Evolutionary conservation across 1,140 invertebrate genomes (phyloP).

Genomic region (Musca vetustissima): DNA sequence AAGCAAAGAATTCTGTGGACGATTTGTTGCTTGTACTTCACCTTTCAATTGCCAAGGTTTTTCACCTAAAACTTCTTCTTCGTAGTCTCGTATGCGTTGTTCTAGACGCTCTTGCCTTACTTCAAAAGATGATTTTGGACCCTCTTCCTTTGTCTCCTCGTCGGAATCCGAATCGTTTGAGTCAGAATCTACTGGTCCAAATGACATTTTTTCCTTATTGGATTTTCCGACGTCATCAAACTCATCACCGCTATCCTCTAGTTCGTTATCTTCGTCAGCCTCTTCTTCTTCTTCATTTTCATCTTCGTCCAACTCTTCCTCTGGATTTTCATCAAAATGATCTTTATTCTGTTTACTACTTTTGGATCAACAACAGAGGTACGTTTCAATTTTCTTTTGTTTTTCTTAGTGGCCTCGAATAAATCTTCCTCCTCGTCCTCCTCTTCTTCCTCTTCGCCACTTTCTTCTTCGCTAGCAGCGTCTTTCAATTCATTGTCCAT

Average conservation of each 20-base stretch:
- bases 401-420: conserved; percentile 28
- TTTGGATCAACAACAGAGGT: conserved; percentile 71
- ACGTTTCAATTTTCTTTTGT: conserved; percentile 42
- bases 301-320: conserved; percentile 36
- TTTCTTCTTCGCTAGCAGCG: conserved; percentile 37
- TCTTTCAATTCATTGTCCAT: conserved; percentile 29
- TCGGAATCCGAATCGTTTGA: conserved; percentile 42
- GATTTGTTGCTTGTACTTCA: conserved; percentile 73
- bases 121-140: conserved; percentile 71
- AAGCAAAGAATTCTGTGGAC: conserved; percentile 90
- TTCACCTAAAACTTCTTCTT: conserved; percentile 76
- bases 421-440: conserved; percentile 34
- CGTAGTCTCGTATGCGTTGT: conserved; percentile 74
- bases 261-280: conserved; percentile 43
- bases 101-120: conserved; percentile 71
- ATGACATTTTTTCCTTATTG: conserved; percentile 35
- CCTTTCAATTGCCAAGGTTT: conserved; percentile 94
- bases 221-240: conserved; percentile 42
- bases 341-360: conserved; percentile 56
- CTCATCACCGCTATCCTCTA: conserved; percentile 33
- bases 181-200: conserved; percentile 29
- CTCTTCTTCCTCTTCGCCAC: conserved; percentile 30
- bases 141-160: conserved; percentile 46
- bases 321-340: conserved; percentile 42
- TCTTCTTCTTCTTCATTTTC: conserved; percentile 39